Conservation (phyloP, 2,888 invertebrate genomes). For the Brenthis ino region DNA sequence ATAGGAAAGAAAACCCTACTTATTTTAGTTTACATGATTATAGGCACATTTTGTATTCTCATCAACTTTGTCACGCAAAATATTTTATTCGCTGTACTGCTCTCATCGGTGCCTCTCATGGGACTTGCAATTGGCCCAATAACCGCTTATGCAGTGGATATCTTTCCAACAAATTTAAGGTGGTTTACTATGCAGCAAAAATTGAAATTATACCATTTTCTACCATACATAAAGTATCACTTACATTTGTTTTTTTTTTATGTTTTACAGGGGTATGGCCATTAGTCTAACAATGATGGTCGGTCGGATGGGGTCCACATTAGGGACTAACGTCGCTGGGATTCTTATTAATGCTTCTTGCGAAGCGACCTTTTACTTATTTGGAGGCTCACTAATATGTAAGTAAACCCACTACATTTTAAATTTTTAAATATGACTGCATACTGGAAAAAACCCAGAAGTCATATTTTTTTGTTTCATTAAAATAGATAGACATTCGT, state of each 20-base stretch:
- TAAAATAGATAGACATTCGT: no score
- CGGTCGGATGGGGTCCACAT: constrained; percentile 84
- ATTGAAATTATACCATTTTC: no score
- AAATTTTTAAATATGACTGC: not conserved
- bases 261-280: constrained; percentile 81
- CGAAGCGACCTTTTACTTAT: constrained; percentile 83
- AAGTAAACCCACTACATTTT: constrained; percentile 48
- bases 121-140: constrained; percentile 69
- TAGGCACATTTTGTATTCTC: constrained; percentile 60
- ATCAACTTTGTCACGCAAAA: constrained; percentile 68
- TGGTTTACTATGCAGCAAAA: constrained; percentile 37
- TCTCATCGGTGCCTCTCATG: constrained; percentile 63
- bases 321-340: constrained; percentile 84
- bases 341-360: constrained; percentile 82
- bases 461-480: no score
- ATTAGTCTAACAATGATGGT: constrained; percentile 83
- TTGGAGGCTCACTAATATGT: constrained; percentile 77
- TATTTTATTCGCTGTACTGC: constrained; percentile 62
- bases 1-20: constrained; percentile 70
- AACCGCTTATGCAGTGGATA: constrained; percentile 71
- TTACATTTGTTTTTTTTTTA: constrained; percentile 9
- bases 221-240: no score
- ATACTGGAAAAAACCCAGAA: no score
- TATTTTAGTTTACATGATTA: constrained; percentile 53
- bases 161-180: constrained; percentile 76